These are phyloP conservation scores for Brienomyrus brachyistius DNA, from an alignment of 2,113 vertebrate genomes.

Conservation along the genomic window DNA sequence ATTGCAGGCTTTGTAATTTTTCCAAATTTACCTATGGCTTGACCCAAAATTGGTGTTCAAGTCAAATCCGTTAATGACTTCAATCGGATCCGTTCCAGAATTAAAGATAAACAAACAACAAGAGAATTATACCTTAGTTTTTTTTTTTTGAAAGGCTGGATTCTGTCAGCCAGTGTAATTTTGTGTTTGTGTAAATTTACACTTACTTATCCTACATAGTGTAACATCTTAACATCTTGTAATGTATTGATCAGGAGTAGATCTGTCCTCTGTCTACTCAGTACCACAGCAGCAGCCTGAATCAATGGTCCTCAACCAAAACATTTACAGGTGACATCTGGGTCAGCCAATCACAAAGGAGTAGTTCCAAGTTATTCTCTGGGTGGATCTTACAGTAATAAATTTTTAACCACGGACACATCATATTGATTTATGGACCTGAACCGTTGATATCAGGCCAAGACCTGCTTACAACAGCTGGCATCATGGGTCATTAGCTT, in stretches of 20 bases:
- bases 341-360: background rate
- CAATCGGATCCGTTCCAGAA: background rate
- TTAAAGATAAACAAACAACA: background rate
- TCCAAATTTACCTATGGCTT: background rate
- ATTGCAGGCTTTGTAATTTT: background rate
- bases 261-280: background rate
- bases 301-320: background rate
- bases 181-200: background rate
- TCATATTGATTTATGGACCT: background rate
- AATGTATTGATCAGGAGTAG: background rate
- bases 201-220: background rate
- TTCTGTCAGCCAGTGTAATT: background rate
- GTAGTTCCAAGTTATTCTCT: background rate
- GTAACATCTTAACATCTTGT: background rate
- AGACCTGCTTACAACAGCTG: background rate
- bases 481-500: constrained; percentile 4
- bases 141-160: background rate
- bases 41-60: background rate
- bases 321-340: background rate
- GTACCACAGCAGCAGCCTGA: background rate
- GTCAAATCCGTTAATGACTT: background rate
- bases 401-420: background rate
- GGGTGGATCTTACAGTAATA: background rate
- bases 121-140: background rate
- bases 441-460: constrained; percentile 4